Percentiles rank a stretch among this genome's conserved stretches.
These are phyloP conservation scores for Bugulina stolonifera DNA, from an alignment of 2,888 invertebrate species.

Conservation along the genomic window DNA sequence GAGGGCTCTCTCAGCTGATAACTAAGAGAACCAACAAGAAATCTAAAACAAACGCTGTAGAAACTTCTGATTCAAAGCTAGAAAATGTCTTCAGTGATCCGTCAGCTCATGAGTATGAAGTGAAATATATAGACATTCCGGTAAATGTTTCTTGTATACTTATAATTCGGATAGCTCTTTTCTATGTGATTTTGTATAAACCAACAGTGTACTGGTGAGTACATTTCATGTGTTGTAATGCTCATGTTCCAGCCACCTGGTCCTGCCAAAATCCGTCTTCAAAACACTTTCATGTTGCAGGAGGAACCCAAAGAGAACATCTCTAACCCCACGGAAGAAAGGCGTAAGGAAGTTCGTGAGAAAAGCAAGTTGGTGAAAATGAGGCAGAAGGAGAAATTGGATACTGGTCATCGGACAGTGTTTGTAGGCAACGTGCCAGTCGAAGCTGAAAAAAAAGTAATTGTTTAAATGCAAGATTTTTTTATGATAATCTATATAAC, in stretches of 20 bases:
- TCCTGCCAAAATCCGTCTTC: no score
- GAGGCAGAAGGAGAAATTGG: background rate
- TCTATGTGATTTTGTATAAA: no score
- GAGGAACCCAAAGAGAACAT: background rate
- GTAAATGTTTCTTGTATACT: no score
- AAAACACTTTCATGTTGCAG: no score
- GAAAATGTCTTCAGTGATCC: background rate
- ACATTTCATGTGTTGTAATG: no score
- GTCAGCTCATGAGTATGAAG: background rate
- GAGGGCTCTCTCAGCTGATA: background rate
- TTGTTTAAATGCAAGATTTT: no score
- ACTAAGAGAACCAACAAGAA: background rate
- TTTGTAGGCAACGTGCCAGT: constrained; percentile 21
- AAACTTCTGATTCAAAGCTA: background rate
- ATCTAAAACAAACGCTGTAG: background rate
- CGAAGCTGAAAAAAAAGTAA: constrained; percentile 18
- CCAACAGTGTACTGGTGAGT: no score
- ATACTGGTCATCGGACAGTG: constrained; percentile 10
- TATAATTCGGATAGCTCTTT: no score
- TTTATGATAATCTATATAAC: no score
- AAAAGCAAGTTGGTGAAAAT: constrained; percentile 15
- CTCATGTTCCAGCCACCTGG: no score
- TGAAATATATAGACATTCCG: no score
- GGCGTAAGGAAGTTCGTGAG: constrained; percentile 16
- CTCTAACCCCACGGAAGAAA: background rate